Evolutionary conservation across 2,888 invertebrate genomes (phyloP).

Genomic region (Lasioglossum figueresi): DNA sequence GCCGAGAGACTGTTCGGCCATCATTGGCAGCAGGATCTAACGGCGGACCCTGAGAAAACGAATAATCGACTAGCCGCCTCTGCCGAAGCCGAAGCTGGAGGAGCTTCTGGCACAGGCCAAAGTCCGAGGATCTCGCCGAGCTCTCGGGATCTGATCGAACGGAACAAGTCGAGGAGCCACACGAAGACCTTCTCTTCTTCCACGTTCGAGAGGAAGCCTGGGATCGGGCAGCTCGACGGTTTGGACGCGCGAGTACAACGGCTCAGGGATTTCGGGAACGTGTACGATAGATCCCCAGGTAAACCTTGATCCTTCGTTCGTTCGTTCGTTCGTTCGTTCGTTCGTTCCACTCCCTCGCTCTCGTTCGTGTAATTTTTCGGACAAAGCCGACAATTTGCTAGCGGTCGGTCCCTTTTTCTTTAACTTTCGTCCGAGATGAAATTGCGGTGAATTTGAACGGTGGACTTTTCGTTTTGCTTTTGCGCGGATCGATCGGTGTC

Average conservation of each 20-base stretch:
- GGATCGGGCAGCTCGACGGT: constrained; percentile 74
- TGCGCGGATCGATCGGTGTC: background rate
- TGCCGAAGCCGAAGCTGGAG: background rate
- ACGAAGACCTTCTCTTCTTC: constrained; percentile 53
- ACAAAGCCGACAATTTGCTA: background rate
- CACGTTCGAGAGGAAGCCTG: constrained; percentile 67
- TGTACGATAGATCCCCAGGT: constrained; percentile 54
- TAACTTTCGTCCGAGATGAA: background rate
- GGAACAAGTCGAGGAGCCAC: constrained; percentile 65
- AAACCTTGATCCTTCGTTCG: background rate
- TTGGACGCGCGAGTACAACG: constrained; percentile 46
- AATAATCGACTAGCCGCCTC: constrained; percentile 39
- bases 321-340: background rate
- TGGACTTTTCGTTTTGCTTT: background rate
- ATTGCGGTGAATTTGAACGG: background rate
- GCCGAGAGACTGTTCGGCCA: constrained; percentile 73
- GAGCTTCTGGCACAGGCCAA: background rate
- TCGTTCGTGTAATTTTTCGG: background rate
- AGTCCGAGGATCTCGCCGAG: constrained; percentile 41
- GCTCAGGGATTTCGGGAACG: constrained; percentile 47
- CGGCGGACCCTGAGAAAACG: constrained; percentile 10
- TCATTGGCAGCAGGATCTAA: constrained; percentile 64
- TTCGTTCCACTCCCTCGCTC: background rate
- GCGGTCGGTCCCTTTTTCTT: background rate
- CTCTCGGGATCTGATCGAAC: constrained; percentile 59